Conservation (phyloP, 1,140 invertebrate species). For the Linepithema humile region DNA sequence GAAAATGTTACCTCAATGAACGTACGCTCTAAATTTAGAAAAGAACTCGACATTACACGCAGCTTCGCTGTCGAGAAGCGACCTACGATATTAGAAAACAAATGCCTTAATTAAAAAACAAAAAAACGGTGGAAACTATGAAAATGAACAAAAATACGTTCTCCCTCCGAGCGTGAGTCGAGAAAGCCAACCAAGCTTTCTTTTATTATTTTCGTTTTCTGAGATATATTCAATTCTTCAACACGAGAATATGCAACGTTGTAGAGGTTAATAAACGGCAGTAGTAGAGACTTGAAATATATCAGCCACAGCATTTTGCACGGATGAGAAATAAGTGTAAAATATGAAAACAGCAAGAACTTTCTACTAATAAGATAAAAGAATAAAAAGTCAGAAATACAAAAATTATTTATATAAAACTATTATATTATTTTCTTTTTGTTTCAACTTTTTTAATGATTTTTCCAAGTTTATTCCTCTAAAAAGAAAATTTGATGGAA, state of each 20-base stretch:
- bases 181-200: too few species aligned
- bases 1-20: conserved; percentile 50
- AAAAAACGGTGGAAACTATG: conserved; percentile 11
- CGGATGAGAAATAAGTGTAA: background rate
- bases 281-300: conserved; percentile 12
- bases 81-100: conserved; percentile 22
- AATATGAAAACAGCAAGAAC: conserved; percentile 4
- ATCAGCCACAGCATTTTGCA: background rate
- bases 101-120: conserved; percentile 39
- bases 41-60: conserved; percentile 31
- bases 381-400: background rate
- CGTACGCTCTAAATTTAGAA: conserved; percentile 45
- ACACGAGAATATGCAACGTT: conserved; percentile 4
- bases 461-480: background rate
- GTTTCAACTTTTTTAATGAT: background rate
- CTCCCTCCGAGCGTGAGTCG: background rate
- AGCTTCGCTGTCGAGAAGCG: background rate
- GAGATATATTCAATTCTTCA: conserved; percentile 11
- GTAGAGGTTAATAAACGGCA: background rate
- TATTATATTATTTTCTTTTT: background rate
- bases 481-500: background rate
- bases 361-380: background rate
- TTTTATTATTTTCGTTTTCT: conserved; percentile 15
- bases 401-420: background rate
- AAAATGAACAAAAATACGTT: conserved; percentile 12